Percentiles rank a stretch among this genome's conserved stretches.
These are phyloP conservation scores for Forbesichthys papilliferus DNA, from an alignment of 2,113 vertebrate species.

Conservation along the genomic window DNA sequence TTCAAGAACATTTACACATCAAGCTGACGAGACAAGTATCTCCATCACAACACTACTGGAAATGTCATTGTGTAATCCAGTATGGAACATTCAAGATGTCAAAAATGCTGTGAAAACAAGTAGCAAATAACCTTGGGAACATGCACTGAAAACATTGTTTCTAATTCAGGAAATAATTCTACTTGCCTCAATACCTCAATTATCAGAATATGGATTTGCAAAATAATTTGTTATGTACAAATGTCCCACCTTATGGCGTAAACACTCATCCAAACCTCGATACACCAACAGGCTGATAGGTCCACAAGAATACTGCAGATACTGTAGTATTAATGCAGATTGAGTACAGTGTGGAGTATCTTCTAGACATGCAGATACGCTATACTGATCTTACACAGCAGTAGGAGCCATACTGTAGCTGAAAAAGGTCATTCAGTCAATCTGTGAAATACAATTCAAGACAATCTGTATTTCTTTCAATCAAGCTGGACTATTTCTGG, in stretches of 20 bases:
- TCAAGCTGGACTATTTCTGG: constrained; percentile 5
- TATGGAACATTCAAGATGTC: constrained; percentile 81
- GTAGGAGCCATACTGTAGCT: not conserved
- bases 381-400: constrained; percentile 21
- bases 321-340: not conserved
- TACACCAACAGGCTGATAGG: not conserved
- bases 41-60: constrained; percentile 78
- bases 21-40: constrained; percentile 78
- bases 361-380: constrained; percentile 38
- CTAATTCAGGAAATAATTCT: constrained; percentile 42
- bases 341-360: not conserved
- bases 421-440: not conserved
- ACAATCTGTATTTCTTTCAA: constrained; percentile 1
- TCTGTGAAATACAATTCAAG: not conserved
- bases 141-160: constrained; percentile 65
- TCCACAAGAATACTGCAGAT: not conserved
- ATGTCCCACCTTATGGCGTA: constrained; percentile 14
- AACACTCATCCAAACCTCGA: constrained; percentile 7
- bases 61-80: constrained; percentile 70
- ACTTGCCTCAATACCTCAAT: constrained; percentile 49
- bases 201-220: not conserved
- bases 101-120: constrained; percentile 62
- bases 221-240: constrained; percentile 27
- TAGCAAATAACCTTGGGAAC: constrained; percentile 51
- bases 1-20: constrained; percentile 78